Conservation (phyloP, 2,113 vertebrate species). For the Cebidichthys violaceus region DNA sequence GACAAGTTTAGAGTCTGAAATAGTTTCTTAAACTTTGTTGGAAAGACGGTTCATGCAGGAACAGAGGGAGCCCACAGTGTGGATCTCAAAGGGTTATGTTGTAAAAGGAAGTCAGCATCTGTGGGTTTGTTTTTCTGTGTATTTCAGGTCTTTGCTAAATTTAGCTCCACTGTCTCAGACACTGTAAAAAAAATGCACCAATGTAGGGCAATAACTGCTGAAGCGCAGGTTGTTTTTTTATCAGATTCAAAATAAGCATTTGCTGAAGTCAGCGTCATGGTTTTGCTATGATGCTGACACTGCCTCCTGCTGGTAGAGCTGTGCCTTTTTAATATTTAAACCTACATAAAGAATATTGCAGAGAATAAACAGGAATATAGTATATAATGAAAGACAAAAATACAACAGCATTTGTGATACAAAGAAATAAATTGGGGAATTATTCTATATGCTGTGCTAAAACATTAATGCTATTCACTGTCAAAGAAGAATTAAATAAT, state of each 20-base stretch:
- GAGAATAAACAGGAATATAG: neutral
- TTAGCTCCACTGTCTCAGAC: conserved; percentile 26
- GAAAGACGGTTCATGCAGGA: neutral
- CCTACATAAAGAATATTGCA: neutral
- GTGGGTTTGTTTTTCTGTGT: conserved; percentile 49
- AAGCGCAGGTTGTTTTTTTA: neutral
- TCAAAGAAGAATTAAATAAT: neutral
- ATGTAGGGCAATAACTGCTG: neutral
- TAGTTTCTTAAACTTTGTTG: too few relatives aligned
- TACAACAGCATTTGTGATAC: neutral
- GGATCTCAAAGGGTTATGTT: conserved; percentile 38
- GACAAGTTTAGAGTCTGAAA: neutral
- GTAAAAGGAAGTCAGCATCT: conserved; percentile 60
- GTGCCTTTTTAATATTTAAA: neutral
- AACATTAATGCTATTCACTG: neutral
- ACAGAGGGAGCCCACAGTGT: conserved; percentile 21
- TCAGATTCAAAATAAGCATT: neutral
- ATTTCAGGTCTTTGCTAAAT: conserved; percentile 25
- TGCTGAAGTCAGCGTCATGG: neutral
- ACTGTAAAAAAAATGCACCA: neutral
- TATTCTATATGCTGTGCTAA: neutral
- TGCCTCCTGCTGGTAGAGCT: conserved; percentile 55
- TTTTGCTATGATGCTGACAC: neutral
- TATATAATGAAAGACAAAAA: neutral
- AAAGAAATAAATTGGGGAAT: neutral